Conservation (phyloP, 2,888 invertebrate species). For the Fragum whitleyi region DNA sequence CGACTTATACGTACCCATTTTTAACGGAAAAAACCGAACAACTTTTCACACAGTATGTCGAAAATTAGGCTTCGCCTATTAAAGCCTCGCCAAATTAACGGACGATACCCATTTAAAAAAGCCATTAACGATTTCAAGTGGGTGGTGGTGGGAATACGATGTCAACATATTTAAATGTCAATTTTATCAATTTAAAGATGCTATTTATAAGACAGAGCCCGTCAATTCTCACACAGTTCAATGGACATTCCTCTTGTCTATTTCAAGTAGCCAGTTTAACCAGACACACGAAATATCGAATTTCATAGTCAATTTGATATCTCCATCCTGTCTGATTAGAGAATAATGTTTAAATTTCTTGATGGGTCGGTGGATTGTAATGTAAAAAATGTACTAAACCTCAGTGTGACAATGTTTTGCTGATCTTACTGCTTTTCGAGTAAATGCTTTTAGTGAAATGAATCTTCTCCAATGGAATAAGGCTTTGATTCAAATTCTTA, state of each 20-base stretch:
- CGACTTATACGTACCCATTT: no score
- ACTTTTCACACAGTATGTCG: no score
- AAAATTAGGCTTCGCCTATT: no score
- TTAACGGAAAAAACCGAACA: no score
- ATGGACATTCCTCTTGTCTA: constrained; percentile 6
- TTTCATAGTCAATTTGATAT: background rate
- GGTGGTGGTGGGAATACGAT: background rate
- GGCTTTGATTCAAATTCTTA: no score
- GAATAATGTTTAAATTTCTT: background rate
- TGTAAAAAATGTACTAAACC: background rate
- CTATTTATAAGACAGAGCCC: background rate
- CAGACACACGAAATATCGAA: background rate
- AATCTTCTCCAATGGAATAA: no score
- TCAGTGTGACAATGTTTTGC: background rate
- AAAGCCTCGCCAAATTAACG: no score
- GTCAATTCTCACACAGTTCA: background rate
- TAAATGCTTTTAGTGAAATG: no score
- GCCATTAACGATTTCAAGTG: no score
- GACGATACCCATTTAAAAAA: no score
- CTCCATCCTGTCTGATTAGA: background rate
- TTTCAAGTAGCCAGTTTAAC: background rate
- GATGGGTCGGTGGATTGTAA: background rate
- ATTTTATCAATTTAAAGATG: background rate
- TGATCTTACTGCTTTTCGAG: no score
- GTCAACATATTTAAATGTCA: constrained; percentile 2